A percentile compares a stretch with the other conserved stretches of the same genome.
These are phyloP conservation scores for Poicephalus meyeri DNA, from an alignment of 2,113 vertebrate genomes.

Conservation along the genomic window DNA sequence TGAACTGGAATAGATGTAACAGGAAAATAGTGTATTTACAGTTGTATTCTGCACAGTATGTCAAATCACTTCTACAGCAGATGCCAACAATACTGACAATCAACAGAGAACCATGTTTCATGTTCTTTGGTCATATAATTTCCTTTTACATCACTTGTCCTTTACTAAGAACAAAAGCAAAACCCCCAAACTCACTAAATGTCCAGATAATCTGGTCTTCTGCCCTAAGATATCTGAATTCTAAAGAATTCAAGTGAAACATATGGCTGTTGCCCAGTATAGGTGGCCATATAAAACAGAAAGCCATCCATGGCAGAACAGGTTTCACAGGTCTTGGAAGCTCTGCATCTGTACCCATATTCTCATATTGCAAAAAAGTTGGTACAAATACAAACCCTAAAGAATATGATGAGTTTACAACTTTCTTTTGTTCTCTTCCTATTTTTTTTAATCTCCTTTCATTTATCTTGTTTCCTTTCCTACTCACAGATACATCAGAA, in stretches of 20 bases:
- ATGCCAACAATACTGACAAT: background rate
- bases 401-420: background rate
- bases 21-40: background rate
- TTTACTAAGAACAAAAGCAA: background rate
- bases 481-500: background rate
- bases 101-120: background rate
- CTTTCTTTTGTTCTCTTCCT: background rate
- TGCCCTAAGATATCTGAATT: background rate
- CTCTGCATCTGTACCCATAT: background rate
- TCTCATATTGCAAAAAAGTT: background rate
- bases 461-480: background rate
- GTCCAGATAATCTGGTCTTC: background rate
- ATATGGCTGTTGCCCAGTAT: too few species aligned
- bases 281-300: background rate
- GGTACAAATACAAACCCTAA: background rate
- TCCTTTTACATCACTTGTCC: background rate
- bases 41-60: background rate
- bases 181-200: background rate
- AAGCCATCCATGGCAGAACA: background rate
- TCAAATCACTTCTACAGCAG: background rate
- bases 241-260: background rate
- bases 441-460: background rate
- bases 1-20: background rate
- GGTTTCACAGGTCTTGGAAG: background rate
- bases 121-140: background rate